A percentile compares a stretch with the other conserved stretches of the same genome.
Evolutionary conservation across 2,888 invertebrate genomes (phyloP).

Genomic region (Agelastica alni): DNA sequence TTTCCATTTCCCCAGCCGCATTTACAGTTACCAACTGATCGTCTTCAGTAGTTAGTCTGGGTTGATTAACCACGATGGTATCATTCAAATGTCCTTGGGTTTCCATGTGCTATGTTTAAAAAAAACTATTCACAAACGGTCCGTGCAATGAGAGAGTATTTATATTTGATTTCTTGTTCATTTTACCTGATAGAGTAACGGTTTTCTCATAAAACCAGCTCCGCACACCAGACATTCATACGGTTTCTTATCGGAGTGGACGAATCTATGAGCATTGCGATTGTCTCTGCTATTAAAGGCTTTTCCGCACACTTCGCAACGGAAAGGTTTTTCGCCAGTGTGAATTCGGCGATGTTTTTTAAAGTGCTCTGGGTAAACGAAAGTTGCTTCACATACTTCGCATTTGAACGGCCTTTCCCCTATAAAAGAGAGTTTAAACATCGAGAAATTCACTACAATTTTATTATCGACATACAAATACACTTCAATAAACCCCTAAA

Average conservation of each 20-base stretch:
- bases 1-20: conserved; percentile 52
- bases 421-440: conserved; percentile 7
- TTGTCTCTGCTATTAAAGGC: conserved; percentile 84
- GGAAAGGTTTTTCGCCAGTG: conserved; percentile 75
- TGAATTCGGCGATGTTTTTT: conserved; percentile 81
- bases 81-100: conserved; percentile 75
- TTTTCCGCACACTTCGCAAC: conserved; percentile 76
- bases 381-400: conserved; percentile 72
- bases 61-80: conserved; percentile 82
- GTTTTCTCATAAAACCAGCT: conserved; percentile 83
- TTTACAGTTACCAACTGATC: conserved; percentile 58
- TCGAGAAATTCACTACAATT: no score
- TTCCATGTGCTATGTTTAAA: conserved; percentile 77
- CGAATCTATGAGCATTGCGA: conserved; percentile 81
- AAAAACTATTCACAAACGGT: no score
- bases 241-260: conserved; percentile 85
- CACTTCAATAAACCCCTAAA: background rate
- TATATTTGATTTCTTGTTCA: no score
- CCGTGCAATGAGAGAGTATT: no score
- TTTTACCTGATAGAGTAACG: conserved; percentile 66
- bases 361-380: conserved; percentile 82
- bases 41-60: conserved; percentile 65
- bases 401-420: conserved; percentile 77
- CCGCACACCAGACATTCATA: conserved; percentile 83
- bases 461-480: no score